Conservation (phyloP, 2,888 invertebrate genomes). For the Tortrix viridana region DNA sequence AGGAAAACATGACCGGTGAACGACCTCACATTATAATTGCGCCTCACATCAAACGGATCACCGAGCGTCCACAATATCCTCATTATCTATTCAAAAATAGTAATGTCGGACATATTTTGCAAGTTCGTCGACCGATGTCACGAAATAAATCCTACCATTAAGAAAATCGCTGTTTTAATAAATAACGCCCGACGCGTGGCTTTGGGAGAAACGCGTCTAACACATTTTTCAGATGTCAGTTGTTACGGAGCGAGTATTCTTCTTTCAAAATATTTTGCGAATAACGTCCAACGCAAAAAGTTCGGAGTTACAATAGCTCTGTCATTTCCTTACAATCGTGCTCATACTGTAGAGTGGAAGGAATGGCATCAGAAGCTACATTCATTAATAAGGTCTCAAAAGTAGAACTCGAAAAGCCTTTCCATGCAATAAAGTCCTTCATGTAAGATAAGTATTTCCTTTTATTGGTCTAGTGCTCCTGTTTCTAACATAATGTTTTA, state of each 20-base stretch:
- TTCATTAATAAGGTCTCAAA: no score
- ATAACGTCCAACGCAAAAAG: background rate
- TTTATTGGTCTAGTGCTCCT: no score
- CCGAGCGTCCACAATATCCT: conserved; percentile 10
- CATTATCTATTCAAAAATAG: conserved; percentile 36
- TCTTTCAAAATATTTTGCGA: background rate
- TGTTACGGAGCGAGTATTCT: conserved; percentile 3
- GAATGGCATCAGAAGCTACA: no score
- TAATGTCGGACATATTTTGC: conserved; percentile 23
- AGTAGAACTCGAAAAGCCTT: no score
- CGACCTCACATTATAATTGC: conserved; percentile 20
- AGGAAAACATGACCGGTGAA: background rate
- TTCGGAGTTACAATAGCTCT: no score
- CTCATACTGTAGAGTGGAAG: no score
- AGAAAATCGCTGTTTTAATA: conserved; percentile 15
- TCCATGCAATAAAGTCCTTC: no score
- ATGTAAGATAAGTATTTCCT: no score
- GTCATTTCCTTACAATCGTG: no score
- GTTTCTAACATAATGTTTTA: no score
- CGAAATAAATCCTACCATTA: conserved; percentile 21
- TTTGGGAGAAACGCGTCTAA: conserved; percentile 5
- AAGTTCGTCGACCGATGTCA: conserved; percentile 18
- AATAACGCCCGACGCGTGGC: conserved; percentile 13
- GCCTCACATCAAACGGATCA: conserved; percentile 21
- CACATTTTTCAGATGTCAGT: conserved; percentile 18